Conservation (phyloP, 1,140 invertebrate genomes). For the Tetraneura akinire region DNA sequence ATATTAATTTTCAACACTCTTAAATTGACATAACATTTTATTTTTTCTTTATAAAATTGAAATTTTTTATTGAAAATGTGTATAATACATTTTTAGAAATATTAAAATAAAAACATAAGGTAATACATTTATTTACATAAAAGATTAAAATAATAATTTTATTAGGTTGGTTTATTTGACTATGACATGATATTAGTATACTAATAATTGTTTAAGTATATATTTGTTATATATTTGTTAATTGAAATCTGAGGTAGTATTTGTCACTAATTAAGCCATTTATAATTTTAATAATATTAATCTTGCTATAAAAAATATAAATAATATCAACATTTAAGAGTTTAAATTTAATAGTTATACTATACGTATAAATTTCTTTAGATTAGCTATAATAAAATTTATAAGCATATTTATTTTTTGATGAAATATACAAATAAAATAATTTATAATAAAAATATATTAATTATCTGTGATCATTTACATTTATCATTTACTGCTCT, state of each 20-base stretch:
- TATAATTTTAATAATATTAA: neutral
- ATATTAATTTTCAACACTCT: neutral
- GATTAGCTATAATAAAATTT: neutral
- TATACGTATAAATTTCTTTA: neutral
- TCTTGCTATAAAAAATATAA: neutral
- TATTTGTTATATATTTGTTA: neutral
- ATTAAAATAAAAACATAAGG: no score
- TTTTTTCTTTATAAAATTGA: no score
- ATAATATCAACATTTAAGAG: neutral
- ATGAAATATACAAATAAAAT: neutral
- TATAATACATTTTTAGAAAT: no score
- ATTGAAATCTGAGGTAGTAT: neutral
- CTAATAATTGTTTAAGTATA: neutral
- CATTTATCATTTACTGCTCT: conserved; percentile 25
- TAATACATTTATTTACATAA: neutral
- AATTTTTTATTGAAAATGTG: no score
- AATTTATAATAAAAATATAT: conserved; percentile 25
- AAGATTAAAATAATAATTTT: neutral
- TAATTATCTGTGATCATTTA: conserved; percentile 35
- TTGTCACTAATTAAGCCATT: neutral
- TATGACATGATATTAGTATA: neutral
- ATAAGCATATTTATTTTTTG: neutral
- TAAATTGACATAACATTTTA: no score
- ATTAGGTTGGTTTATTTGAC: neutral
- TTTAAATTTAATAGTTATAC: neutral